Percentiles rank a stretch among this genome's conserved stretches.
Conservation (phyloP, 2,797 vertebrate genomes). For the Pangasius macronema region DNA sequence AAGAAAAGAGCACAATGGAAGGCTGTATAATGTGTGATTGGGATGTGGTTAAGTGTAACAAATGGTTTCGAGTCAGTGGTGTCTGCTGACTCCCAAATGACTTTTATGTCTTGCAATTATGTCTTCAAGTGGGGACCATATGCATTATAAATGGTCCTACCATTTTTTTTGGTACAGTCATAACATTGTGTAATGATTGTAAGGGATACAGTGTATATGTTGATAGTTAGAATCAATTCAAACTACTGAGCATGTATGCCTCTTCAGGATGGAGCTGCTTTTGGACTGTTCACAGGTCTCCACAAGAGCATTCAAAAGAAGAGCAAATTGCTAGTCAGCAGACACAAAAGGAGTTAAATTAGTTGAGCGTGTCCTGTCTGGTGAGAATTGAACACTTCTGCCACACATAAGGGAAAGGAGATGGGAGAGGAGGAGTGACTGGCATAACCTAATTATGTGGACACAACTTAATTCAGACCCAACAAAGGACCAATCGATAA, state of each 20-base stretch:
- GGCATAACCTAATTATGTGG: constrained; percentile 57
- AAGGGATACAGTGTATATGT: neutral
- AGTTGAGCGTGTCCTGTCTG: constrained; percentile 32
- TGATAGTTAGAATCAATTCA: neutral
- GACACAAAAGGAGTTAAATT: constrained; percentile 35
- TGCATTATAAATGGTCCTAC: neutral
- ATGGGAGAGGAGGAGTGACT: constrained; percentile 37
- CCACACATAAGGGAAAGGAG: constrained; percentile 20
- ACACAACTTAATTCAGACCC: constrained; percentile 54
- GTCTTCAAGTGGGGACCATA: constrained; percentile 26
- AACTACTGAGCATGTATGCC: neutral
- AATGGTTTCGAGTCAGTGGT: neutral
- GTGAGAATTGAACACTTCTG: constrained; percentile 37
- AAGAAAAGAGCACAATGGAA: neutral
- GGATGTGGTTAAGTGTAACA: too few relatives aligned
- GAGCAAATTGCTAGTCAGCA: constrained; percentile 41
- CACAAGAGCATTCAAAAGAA: neutral
- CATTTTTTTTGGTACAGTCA: neutral
- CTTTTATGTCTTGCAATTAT: constrained; percentile 40
- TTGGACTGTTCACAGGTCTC: constrained; percentile 2
- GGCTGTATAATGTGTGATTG: neutral
- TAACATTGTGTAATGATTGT: neutral
- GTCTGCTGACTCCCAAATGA: constrained; percentile 40
- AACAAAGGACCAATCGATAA: constrained; percentile 59
- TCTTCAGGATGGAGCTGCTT: neutral